Evolutionary conservation across 1,140 invertebrate genomes (phyloP), one percentile per base, ranked within the genome.

Genomic region (Drosophila nigrodunni): DNA sequence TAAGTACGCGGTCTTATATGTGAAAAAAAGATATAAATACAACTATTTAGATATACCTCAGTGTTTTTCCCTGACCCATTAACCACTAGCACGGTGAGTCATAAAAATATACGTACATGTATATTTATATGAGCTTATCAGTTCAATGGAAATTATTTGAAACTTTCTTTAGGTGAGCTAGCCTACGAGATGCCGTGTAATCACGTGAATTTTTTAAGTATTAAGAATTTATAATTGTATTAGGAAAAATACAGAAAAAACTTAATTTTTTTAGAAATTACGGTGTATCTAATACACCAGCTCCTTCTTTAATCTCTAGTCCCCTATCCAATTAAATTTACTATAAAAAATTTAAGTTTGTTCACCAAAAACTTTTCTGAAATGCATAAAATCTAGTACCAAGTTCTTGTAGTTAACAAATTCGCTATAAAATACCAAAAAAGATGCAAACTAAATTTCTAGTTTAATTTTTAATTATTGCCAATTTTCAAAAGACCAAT

Each of bases 1-100:
- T 4, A 30, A 30, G 25, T 30, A 30, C 25, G 25, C 25, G 25
- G 25, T 30, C 25, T 30, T 2, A 30, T 5, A 30, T 30, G 25
- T 30, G 25, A 30, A 30, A 30, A 30, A 10, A 13, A 34, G n/a
- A 54, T 54, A 37, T 54, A 18, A 0, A 30, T 11, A 25, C 0
- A 30, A 34, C 7, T 34, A 34, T 34, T 13, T 52, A n/a, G 2
- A 34, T 52, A 37, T 44, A 34, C 30, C 18, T 43, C 39, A 49
- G 50, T 30, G 50, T 15, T 35, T 37, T 47, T 47, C 57, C 21
- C 57, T 46, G 7, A 54, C 34, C 50, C 50, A 54, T 54, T 37
- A 37, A 54, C 50, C n/a, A 52, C 30, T 52, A n/a, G 49, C 49
- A 37, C 50, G 11, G n/a, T 54, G 50, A 54, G 50, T 54, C 50